Percentiles rank a stretch among this genome's conserved stretches.
Evolutionary conservation across 53 echinoderm and acorn worm species (phyloP).

Genomic region (Echinometra lucunter): DNA sequence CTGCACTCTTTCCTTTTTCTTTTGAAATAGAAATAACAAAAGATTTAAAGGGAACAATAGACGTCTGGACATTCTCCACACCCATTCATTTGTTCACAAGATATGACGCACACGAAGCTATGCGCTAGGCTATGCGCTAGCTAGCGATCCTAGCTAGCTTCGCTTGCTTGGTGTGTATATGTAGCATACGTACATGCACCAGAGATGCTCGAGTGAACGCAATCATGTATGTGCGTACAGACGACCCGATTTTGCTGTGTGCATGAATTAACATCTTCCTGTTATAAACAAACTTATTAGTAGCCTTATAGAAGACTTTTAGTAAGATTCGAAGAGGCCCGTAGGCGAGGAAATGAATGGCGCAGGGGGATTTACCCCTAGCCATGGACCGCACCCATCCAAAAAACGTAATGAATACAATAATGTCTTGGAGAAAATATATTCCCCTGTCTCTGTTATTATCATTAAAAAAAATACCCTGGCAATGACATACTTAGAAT

Average conservation of each 20-base stretch:
- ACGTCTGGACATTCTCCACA: conserved; percentile 43
- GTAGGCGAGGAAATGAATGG: neutral
- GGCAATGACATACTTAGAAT: too few species aligned
- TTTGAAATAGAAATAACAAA: conserved; percentile 35
- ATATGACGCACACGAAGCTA: neutral
- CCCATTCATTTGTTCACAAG: conserved; percentile 48
- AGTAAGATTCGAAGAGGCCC: neutral
- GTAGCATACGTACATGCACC: neutral
- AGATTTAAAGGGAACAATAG: conserved; percentile 62
- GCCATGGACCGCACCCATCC: too few species aligned
- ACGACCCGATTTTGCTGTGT: neutral
- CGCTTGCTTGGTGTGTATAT: too few species aligned
- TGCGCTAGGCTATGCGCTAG: too few species aligned
- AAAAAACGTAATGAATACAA: too few species aligned
- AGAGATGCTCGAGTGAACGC: neutral
- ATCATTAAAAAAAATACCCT: too few species aligned
- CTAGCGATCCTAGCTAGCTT: too few species aligned
- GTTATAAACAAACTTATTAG: conserved; percentile 14
- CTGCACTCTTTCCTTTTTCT: neutral
- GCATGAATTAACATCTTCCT: conserved; percentile 20
- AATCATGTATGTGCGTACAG: neutral
- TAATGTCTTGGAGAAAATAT: too few species aligned
- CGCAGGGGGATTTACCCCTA: too few species aligned
- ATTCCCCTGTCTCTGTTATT: too few species aligned
- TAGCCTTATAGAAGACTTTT: conserved; percentile 4